Conservation (phyloP, 2,888 invertebrate genomes). For the Timandra comae region DNA sequence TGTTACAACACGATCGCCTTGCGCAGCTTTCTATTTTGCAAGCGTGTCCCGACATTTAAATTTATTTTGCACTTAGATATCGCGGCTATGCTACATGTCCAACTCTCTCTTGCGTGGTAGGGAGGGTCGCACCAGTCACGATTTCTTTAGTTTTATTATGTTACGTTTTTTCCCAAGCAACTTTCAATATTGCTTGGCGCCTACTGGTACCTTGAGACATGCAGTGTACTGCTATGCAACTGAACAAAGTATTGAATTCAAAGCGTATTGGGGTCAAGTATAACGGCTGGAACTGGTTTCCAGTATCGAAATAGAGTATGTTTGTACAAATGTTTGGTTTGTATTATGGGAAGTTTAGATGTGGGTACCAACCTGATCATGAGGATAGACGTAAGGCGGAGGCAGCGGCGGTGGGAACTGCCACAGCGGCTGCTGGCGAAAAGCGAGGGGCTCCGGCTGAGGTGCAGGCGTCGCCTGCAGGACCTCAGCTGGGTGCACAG, state of each 20-base stretch:
- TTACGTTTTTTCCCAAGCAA: conserved; percentile 40
- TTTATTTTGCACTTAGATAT: conserved; percentile 69
- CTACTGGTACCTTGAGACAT: conserved; percentile 23
- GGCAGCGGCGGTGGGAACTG: conserved; percentile 89
- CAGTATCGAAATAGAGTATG: conserved; percentile 39
- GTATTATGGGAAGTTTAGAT: conserved; percentile 17
- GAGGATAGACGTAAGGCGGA: conserved; percentile 84
- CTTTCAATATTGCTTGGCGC: conserved; percentile 51
- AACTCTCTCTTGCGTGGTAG: conserved; percentile 66
- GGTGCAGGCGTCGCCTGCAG: conserved; percentile 74
- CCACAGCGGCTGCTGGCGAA: conserved; percentile 86
- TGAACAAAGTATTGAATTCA: conserved; percentile 38
- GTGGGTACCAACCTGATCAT: conserved; percentile 84
- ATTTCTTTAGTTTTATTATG: conserved; percentile 55
- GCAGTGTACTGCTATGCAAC: conserved; percentile 33
- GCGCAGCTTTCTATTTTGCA: conserved; percentile 71
- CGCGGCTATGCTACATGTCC: conserved; percentile 45
- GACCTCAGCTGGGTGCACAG: conserved; percentile 82
- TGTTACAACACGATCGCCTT: conserved; percentile 72
- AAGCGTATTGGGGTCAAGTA: conserved; percentile 62
- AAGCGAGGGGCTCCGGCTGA: conserved; percentile 77
- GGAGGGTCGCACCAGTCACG: conserved; percentile 65
- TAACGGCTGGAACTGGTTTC: conserved; percentile 52
- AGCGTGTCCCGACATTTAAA: conserved; percentile 73
- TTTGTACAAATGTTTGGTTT: conserved; percentile 16